Evolutionary conservation across 2,113 vertebrate genomes (phyloP), one percentile per base, ranked within the genome.

Genomic region (Labrus mixtus): DNA sequence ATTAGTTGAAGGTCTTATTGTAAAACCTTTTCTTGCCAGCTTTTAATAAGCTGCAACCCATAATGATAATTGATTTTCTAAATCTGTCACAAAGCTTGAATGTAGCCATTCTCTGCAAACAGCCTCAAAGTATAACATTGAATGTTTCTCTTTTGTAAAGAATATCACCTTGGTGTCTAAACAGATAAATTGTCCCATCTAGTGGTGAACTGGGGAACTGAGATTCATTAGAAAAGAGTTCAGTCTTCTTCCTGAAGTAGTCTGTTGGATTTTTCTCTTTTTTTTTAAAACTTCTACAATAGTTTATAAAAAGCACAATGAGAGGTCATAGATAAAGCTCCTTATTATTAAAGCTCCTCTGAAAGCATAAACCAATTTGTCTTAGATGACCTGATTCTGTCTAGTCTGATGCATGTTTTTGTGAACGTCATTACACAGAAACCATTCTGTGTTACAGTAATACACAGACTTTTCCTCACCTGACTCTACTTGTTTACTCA

Each of bases 111-210:
- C 8, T 19, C 23, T 22, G 6, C 6, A 68, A 61, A 76, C 20
- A 45, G 17, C 59, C 17, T 6, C 45, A 43, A 62, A 56, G 71
- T 37, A 53, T 3, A 51, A 29, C 16, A 23, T 10, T 17, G 9
- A 22, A 22, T 56, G 16, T 22, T n/a, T 16, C 2, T 36, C 15
- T 39, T 19, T 41, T 39, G 22, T 5, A 11, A 80, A 56, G 1
- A 46, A 41, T 20, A 13, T 36, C 12, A 36, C 4, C 61, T 70
- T 76, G 11, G 67, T 67, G 64, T 56, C 72, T 70, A 29, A 73
- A 79, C 60, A 83, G 86, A 88, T 76, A 66, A 90, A 91, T 74
- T 90, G 83, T 89, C 85, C 88, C 89, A 92, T 90, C 89, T 89
- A 88, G 87, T 91, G 89, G 89, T 86, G 78, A 86, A 66, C 57